phyloP scores from a whole-genome alignment of 2,797 vertebrate genomes.

The Sternotherus odoratus region DNA sequence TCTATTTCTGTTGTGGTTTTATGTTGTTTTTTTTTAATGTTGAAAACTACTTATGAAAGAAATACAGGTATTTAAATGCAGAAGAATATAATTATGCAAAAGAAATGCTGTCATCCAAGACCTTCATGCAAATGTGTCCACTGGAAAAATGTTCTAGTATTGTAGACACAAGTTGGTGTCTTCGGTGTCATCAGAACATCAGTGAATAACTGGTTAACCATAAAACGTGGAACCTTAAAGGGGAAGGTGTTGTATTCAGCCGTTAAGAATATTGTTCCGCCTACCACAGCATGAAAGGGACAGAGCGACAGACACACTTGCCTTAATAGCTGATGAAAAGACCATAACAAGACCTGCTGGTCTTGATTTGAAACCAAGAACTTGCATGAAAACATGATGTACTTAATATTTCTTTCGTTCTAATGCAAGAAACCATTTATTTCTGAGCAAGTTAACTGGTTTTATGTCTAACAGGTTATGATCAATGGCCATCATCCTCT shows the following conservation, averaged over 20 bases:
- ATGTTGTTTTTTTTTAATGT: neutral
- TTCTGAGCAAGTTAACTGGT: neutral
- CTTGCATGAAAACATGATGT: neutral
- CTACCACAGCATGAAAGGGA: neutral
- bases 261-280: constrained; percentile 4
- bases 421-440: neutral
- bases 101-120: neutral
- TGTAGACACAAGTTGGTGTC: neutral
- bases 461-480: neutral
- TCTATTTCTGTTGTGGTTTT: neutral
- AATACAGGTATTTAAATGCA: neutral
- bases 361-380: neutral
- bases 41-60: neutral
- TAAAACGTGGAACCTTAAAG: neutral
- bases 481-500: neutral
- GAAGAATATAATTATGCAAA: neutral
- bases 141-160: constrained; percentile 4
- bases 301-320: neutral
- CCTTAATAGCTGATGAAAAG: neutral
- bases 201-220: constrained; percentile 46
- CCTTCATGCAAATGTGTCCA: neutral
- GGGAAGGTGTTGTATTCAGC: neutral
- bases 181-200: constrained; percentile 5
- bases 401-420: neutral
- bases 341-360: rapidly evolving